Conservation (phyloP, 2,888 invertebrate genomes). For the Oscheius sp. region DNA sequence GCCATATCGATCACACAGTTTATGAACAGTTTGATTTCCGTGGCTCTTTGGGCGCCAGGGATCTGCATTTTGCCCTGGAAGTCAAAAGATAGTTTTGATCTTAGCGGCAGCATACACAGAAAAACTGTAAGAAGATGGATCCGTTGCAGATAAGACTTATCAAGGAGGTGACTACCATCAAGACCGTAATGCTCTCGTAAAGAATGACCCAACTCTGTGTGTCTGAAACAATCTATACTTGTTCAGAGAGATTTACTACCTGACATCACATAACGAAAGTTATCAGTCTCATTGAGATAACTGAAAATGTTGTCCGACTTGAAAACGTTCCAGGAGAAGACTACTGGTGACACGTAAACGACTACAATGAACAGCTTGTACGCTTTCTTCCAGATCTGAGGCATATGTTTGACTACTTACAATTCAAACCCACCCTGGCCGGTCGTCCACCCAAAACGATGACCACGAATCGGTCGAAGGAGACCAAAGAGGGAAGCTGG, state of each 20-base stretch:
- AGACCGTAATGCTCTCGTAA: not conserved
- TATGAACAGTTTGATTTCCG: conserved; percentile 9
- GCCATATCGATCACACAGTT: not conserved
- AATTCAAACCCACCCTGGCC: not conserved
- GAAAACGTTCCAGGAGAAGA: not conserved
- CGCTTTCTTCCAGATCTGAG: not conserved
- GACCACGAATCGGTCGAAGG: conserved; percentile 13
- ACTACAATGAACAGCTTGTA: not conserved
- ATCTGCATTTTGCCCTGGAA: conserved; percentile 17
- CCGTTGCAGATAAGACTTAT: not conserved
- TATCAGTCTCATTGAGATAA: not conserved
- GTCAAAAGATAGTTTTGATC: not conserved
- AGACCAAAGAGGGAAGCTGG: not conserved
- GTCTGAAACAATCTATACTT: not conserved
- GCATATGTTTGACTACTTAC: not conserved
- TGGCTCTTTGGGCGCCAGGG: conserved; percentile 3
- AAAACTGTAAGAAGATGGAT: not conserved
- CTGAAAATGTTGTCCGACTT: not conserved
- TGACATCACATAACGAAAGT: not conserved
- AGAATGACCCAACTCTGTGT: not conserved
- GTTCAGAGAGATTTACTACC: not conserved
- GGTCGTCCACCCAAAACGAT: not conserved
- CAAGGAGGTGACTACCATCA: not conserved
- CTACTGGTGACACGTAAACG: not conserved
- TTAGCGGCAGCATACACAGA: not conserved